phyloP scores from a whole-genome alignment of 1,140 invertebrate species.

The Eriocheir sinensis region DNA sequence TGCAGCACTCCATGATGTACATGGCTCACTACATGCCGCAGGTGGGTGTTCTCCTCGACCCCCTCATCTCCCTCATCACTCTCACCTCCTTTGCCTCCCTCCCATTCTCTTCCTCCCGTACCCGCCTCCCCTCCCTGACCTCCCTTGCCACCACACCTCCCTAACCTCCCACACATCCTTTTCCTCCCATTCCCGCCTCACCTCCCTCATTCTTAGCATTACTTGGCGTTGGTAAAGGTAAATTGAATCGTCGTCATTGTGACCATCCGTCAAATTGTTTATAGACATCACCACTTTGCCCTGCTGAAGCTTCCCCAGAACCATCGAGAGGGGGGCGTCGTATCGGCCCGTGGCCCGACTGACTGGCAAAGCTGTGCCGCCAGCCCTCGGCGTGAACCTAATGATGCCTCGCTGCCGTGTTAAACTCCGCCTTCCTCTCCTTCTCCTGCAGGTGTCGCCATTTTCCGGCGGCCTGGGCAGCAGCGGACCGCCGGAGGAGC shows the following conservation, averaged over 20 bases:
- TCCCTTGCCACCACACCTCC: neutral
- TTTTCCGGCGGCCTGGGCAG: conserved; percentile 75
- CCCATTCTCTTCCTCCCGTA: conserved; percentile 20
- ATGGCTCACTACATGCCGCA: conserved; percentile 91
- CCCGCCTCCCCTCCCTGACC: neutral
- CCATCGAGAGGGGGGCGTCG: too few relatives aligned
- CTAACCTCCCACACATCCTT: neutral
- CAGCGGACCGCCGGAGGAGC: conserved; percentile 85
- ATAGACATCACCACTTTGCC: too few relatives aligned
- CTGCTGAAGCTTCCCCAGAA: too few relatives aligned
- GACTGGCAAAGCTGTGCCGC: too few relatives aligned
- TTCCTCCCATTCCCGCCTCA: neutral
- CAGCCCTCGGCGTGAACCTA: too few relatives aligned
- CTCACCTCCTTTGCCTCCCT: neutral
- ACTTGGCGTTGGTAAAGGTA: too few relatives aligned
- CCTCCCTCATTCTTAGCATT: neutral
- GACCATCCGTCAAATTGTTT: too few relatives aligned
- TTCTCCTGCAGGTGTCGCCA: conserved; percentile 72
- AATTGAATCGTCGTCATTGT: too few relatives aligned
- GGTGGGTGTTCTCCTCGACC: conserved; percentile 53
- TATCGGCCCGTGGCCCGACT: too few relatives aligned
- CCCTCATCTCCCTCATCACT: neutral
- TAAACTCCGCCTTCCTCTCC: neutral
- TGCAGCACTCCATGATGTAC: conserved; percentile 93
- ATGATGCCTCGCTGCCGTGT: neutral